A percentile compares a stretch with the other conserved stretches of the same genome.
These are phyloP conservation scores for Drosophila falleni DNA, from an alignment of 2,888 invertebrate genomes.

Conservation along the genomic window DNA sequence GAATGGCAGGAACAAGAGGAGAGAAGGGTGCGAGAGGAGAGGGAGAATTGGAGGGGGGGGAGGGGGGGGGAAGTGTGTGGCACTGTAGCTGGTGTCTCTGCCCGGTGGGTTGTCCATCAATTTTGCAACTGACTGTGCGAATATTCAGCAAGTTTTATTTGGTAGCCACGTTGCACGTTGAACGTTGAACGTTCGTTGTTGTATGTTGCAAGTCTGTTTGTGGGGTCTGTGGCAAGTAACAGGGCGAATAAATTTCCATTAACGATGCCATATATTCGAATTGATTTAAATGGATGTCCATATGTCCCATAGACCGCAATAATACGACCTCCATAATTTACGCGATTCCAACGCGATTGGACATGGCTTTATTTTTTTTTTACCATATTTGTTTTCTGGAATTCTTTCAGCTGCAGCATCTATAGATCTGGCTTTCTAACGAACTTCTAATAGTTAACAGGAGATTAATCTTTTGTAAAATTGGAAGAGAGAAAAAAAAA, in stretches of 20 bases:
- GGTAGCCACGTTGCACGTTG: conserved; percentile 52
- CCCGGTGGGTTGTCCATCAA: conserved; percentile 76
- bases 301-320: conserved; percentile 72
- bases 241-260: conserved; percentile 82
- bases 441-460: conserved; percentile 74
- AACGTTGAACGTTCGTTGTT: conserved; percentile 16
- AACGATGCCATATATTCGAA: conserved; percentile 80
- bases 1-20: not conserved
- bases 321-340: conserved; percentile 67
- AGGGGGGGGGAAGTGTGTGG: not conserved
- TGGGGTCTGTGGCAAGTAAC: conserved; percentile 56
- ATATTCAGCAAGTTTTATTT: conserved; percentile 78
- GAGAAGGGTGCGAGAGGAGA: not conserved
- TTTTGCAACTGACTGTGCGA: conserved; percentile 73
- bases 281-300: conserved; percentile 82
- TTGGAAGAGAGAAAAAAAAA: conserved; percentile 8
- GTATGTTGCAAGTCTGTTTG: conserved; percentile 33
- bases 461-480: conserved; percentile 67
- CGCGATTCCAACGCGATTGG: conserved; percentile 36
- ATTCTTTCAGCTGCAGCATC: no score
- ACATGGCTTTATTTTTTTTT: conserved; percentile 5
- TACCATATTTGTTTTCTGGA: not conserved
- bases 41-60: no score
- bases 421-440: conserved; percentile 50
- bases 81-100: conserved; percentile 42